phyloP scores from a whole-genome alignment of 2,797 vertebrate species.

The Dermochelys coriacea region DNA sequence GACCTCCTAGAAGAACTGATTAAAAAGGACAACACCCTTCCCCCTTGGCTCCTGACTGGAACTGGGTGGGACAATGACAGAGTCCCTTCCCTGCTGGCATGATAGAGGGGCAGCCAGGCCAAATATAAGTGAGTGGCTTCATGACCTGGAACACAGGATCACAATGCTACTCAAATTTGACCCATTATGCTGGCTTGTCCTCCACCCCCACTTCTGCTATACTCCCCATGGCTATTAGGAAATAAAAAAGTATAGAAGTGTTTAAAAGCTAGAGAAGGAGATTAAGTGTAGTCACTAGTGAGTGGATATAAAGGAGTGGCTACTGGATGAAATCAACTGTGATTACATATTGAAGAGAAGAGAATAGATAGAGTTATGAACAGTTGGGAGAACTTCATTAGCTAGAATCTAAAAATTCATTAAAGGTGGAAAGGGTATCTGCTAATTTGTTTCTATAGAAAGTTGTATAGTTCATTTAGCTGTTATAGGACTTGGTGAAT shows the following conservation, averaged over 20 bases:
- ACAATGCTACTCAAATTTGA: not conserved
- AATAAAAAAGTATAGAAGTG: not conserved
- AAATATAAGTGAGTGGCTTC: not conserved
- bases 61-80: not conserved
- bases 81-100: not conserved
- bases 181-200: not conserved
- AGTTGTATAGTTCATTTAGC: not conserved
- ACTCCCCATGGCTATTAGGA: not conserved
- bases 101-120: not conserved
- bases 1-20: not conserved
- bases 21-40: not conserved
- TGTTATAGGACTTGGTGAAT: not conserved
- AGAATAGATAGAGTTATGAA: not conserved
- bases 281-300: not conserved
- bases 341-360: not conserved
- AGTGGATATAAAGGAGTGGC: not conserved
- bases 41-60: not conserved
- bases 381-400: not conserved
- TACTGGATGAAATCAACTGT: not conserved
- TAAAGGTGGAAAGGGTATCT: not conserved
- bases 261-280: not conserved
- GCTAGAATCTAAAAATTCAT: not conserved
- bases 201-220: not conserved
- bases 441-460: not conserved
- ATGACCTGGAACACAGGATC: not conserved